Percentiles rank a stretch among this genome's conserved stretches.
Conservation (phyloP, 2,888 invertebrate genomes). For the Epiblema foenella region DNA sequence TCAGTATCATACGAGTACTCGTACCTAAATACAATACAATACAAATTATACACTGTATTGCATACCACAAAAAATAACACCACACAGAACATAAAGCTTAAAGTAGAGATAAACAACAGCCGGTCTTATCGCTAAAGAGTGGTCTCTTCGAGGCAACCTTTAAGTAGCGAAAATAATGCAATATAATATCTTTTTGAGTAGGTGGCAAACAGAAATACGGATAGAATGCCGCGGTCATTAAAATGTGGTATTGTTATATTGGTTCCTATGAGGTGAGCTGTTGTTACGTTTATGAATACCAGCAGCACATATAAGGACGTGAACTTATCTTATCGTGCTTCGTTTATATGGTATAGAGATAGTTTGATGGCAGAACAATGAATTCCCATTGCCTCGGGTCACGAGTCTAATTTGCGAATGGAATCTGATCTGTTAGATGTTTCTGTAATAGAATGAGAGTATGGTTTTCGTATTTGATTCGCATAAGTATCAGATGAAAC, state of each 20-base stretch:
- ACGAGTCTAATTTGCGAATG: conserved; percentile 38
- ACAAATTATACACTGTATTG: too few species aligned
- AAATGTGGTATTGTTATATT: neutral
- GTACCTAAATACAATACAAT: too few species aligned
- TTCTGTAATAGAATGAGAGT: neutral
- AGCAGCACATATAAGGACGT: conserved; percentile 61
- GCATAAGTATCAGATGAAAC: neutral
- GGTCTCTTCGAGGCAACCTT: too few species aligned
- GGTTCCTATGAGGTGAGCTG: neutral
- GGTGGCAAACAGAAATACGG: too few species aligned
- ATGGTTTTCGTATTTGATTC: neutral
- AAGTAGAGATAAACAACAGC: too few species aligned
- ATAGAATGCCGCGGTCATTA: too few species aligned
- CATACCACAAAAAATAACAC: too few species aligned
- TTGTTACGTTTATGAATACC: neutral
- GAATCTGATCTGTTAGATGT: conserved; percentile 18
- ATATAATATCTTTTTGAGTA: too few species aligned
- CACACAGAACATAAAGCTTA: too few species aligned
- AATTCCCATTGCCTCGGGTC: conserved; percentile 32
- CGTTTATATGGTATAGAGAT: conserved; percentile 34
- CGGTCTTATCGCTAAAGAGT: too few species aligned
- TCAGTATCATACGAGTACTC: too few species aligned
- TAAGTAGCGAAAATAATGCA: too few species aligned
- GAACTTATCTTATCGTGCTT: conserved; percentile 53
- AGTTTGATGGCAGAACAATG: conserved; percentile 41